phyloP scores from a whole-genome alignment of 1,140 invertebrate genomes.

The Sitobion miscanthi region DNA sequence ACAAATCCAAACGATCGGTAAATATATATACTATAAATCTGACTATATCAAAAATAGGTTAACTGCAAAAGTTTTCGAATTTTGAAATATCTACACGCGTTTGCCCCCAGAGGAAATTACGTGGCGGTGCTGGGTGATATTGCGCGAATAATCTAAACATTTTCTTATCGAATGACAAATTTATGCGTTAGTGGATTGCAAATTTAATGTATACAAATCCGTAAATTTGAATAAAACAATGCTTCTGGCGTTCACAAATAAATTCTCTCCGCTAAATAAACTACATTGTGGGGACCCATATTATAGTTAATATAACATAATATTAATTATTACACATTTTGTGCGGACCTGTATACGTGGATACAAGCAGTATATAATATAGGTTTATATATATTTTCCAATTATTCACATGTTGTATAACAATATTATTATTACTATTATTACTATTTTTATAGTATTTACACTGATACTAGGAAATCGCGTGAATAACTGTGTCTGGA shows the following conservation, averaged over 20 bases:
- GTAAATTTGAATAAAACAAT: conserved; percentile 7
- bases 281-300: not conserved
- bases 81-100: not conserved
- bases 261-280: not conserved
- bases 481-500: not conserved
- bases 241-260: not conserved
- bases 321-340: conserved; percentile 17
- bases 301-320: not conserved
- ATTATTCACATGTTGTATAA: not conserved
- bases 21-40: not conserved
- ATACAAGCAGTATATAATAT: not conserved
- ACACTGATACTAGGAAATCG: not conserved
- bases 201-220: conserved; percentile 26
- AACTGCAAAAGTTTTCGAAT: conserved; percentile 15
- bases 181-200: not conserved
- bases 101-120: not conserved
- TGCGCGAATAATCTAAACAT: not conserved
- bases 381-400: not conserved
- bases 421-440: too few relatives aligned
- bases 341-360: not conserved
- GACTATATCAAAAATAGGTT: not conserved
- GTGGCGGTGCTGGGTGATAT: not conserved
- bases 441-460: not conserved
- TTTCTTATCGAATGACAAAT: conserved; percentile 33
- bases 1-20: not conserved